Evolutionary conservation across 2,888 invertebrate species (phyloP).

Genomic region (Ennomos erosarius): DNA sequence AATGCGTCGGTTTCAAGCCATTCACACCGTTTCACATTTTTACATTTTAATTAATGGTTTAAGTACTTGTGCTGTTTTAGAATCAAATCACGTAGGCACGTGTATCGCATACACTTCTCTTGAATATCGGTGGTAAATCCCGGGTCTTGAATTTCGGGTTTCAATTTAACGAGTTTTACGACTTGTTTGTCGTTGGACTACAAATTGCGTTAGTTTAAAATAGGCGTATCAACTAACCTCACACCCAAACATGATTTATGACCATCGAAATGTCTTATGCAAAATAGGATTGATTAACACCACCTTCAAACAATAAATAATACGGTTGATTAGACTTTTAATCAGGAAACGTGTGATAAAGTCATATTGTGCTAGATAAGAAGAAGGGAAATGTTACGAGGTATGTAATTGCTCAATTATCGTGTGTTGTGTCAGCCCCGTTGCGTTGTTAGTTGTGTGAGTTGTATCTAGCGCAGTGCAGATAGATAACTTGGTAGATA

Average conservation of each 20-base stretch:
- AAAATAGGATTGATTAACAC: slow-evolving; percentile 26
- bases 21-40: slow-evolving; percentile 25
- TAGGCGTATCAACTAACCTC: slow-evolving; percentile 2
- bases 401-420: slow-evolving; percentile 78
- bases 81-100: slow-evolving; percentile 30
- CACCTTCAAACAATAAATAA: slow-evolving; percentile 25
- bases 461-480: slow-evolving; percentile 45
- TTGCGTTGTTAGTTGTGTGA: slow-evolving; percentile 38
- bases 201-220: slow-evolving; percentile 19
- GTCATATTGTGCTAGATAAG: slow-evolving; percentile 26
- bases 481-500: slow-evolving; percentile 39
- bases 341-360: slow-evolving; percentile 22
- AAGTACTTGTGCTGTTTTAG: slow-evolving; percentile 6
- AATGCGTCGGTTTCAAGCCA: slow-evolving; percentile 18
- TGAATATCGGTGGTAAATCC: slow-evolving; percentile 18
- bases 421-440: slow-evolving; percentile 48
- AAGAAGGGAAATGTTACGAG: slow-evolving; percentile 55
- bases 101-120: slow-evolving; percentile 19
- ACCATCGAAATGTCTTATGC: slow-evolving; percentile 19
- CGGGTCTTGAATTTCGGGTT: slow-evolving; percentile 25
- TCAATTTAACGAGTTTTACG: slow-evolving; percentile 32
- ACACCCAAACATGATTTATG: slow-evolving; percentile 9
- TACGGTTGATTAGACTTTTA: slow-evolving; percentile 21
- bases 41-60: slow-evolving; percentile 22
- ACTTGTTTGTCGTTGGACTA: slow-evolving; percentile 23